phyloP scores from a whole-genome alignment of 2,888 invertebrate species.

The Epirrhoe tristata region DNA sequence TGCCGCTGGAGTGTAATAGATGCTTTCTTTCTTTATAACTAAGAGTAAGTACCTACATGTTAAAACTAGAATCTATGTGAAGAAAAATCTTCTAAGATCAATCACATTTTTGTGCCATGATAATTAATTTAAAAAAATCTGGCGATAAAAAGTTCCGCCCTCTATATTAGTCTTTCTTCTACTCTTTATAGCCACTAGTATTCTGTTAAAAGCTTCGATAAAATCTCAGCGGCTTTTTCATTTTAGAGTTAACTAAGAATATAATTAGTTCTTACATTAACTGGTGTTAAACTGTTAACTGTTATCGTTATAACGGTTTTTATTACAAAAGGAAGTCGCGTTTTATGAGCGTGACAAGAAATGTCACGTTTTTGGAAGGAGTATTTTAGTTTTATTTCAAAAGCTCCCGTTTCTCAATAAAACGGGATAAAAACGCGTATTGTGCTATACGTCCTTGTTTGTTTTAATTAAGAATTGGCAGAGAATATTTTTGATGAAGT shows the following conservation, averaged over 20 bases:
- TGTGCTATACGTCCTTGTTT: background rate
- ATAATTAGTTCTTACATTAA: slow-evolving; percentile 67
- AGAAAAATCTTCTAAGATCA: too few relatives aligned
- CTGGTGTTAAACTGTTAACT: slow-evolving; percentile 64
- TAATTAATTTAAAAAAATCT: too few relatives aligned
- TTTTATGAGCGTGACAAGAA: slow-evolving; percentile 56
- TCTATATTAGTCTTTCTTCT: too few relatives aligned
- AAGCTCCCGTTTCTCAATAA: background rate
- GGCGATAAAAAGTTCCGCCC: too few relatives aligned
- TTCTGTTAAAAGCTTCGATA: slow-evolving; percentile 45
- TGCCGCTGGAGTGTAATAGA: slow-evolving; percentile 9
- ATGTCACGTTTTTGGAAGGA: slow-evolving; percentile 44
- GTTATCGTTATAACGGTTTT: slow-evolving; percentile 58
- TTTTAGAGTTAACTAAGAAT: slow-evolving; percentile 61
- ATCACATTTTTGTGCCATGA: too few relatives aligned
- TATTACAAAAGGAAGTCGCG: slow-evolving; percentile 68
- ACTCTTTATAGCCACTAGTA: slow-evolving; percentile 15
- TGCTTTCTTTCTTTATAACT: slow-evolving; percentile 5
- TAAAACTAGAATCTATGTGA: too few relatives aligned
- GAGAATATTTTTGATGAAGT: too few relatives aligned
- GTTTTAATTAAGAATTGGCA: too few relatives aligned
- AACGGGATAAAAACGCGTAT: background rate
- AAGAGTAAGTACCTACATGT: background rate
- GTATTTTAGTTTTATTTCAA: slow-evolving; percentile 39
- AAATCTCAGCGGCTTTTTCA: slow-evolving; percentile 55